Base-by-base conservation (phyloP, 2,888 invertebrate genomes). In the Papilio gigon region DNA sequence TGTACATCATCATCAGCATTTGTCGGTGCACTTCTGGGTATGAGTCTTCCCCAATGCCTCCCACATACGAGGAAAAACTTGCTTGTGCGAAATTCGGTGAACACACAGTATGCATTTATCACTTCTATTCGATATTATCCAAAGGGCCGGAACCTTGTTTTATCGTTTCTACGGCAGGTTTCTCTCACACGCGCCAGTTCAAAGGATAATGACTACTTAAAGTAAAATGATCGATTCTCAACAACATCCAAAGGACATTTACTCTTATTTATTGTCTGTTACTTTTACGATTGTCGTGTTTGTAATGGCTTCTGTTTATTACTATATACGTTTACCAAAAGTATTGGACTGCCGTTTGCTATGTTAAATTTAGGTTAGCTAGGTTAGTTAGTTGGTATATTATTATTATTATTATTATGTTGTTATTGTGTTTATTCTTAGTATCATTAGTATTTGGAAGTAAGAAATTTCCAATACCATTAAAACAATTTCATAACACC, bases 131-230 rank as follows among this genome's bases (percentile, higher is more conserved):
- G 53, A 17, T 30, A 9, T 2, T 30, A n/a, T 9, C 4, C 8
- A n/a, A 17, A 12, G 30, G n/a, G 53, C n/a, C 3, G 0, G 50
- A 22, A n/a, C 30, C 53, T 17, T 53, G 27, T n/a, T 6, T 53
- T 50, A 50, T 50, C 25, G 27, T 53, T 53, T 53, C n/a, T 53
- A 27, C 27, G 27, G n/a, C 30, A 30, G n/a, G n/a, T 53, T 53
- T 30, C 30, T 53, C 9, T 53, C 27, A n/a, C 27, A n/a, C n/a
- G 2, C 27, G 27, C 27, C 37, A 27, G 3, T 47, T 50, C 14
- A 20, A 61, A 53, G 37, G 67, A 67, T 67, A 67, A 67, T 53
- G 67, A 42, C 61, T 61, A 61, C 61, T 40, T 67, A 61, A 67
- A 40, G 61, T 22, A 20, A 61, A 20, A 61, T 42, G 61, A 67